Evolutionary conservation across 2,113 vertebrate species (phyloP).

Genomic region (Caretta caretta): DNA sequence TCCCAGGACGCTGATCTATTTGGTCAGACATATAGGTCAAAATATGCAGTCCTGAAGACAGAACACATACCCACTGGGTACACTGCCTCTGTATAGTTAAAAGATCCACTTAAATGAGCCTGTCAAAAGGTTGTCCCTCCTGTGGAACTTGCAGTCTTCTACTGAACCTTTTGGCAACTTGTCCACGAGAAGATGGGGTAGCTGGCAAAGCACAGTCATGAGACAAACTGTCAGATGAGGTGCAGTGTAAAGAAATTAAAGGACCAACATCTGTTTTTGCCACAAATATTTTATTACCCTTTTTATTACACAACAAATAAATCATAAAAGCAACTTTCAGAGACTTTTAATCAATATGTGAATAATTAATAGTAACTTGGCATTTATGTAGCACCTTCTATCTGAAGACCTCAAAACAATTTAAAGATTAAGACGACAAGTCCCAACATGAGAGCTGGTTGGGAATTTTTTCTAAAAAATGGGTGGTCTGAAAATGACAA

Average conservation of each 20-base stretch:
- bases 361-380: neutral
- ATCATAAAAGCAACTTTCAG: neutral
- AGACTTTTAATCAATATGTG: neutral
- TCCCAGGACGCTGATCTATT: neutral
- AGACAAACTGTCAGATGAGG: neutral
- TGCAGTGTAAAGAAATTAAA: neutral
- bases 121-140: neutral
- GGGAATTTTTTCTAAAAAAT: neutral
- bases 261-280: neutral
- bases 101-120: neutral
- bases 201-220: neutral
- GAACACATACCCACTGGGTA: neutral
- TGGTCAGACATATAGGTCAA: neutral
- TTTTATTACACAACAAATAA: neutral
- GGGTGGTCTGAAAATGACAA: neutral
- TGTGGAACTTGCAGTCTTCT: neutral
- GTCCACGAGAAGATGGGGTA: neutral
- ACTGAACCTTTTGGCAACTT: neutral
- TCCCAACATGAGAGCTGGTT: neutral
- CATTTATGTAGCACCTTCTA: neutral
- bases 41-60: neutral
- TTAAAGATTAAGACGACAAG: neutral
- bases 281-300: neutral
- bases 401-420: neutral
- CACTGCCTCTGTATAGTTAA: slow-evolving; percentile 14